Evolutionary conservation across 2,113 vertebrate genomes (phyloP).

Genomic region (Micronisus gabar): DNA sequence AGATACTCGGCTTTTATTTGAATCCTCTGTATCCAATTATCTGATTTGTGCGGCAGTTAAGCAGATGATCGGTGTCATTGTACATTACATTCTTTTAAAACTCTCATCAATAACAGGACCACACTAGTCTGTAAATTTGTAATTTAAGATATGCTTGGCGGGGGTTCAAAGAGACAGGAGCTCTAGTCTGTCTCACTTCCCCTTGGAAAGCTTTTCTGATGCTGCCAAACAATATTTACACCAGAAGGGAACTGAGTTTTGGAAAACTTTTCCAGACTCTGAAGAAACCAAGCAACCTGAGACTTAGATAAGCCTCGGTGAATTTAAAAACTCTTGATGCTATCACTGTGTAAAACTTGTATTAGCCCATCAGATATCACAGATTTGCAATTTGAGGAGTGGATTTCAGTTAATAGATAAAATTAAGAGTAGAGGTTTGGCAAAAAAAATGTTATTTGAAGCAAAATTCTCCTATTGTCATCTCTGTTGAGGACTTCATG

Average conservation of each 20-base stretch:
- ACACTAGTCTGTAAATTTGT: background rate
- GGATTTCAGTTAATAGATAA: background rate
- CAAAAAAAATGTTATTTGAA: background rate
- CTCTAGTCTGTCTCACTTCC: background rate
- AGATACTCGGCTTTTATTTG: background rate
- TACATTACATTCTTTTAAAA: background rate
- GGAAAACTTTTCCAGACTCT: background rate
- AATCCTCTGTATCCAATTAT: background rate
- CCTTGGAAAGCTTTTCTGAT: background rate
- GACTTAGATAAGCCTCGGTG: background rate
- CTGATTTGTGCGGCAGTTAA: background rate
- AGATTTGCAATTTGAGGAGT: background rate
- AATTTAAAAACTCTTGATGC: background rate
- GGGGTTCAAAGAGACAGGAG: slow-evolving; percentile 17
- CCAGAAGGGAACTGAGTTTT: background rate
- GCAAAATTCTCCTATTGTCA: background rate
- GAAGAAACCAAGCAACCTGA: background rate
- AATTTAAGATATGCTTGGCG: background rate
- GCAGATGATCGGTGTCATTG: background rate
- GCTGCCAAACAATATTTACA: background rate
- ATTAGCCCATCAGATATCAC: background rate
- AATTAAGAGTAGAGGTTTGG: background rate
- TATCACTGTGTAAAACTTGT: background rate
- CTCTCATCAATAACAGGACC: background rate
- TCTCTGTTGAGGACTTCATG: background rate